Base-by-base conservation (phyloP, 2,113 vertebrate species). In the Brachypteracias leptosomus region DNA sequence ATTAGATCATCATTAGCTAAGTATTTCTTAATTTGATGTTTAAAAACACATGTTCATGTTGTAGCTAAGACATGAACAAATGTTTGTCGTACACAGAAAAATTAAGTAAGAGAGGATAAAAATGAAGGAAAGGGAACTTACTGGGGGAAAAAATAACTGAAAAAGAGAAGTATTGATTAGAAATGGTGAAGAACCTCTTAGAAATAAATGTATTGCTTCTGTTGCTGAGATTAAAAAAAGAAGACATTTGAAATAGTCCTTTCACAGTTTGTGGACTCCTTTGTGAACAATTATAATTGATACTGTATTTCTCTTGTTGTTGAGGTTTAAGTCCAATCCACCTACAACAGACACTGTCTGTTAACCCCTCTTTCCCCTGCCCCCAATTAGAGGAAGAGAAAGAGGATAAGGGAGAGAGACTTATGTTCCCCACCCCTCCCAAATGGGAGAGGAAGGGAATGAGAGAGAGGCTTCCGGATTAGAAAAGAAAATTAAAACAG, bases 121-220 rank as follows among this genome's bases (percentile, higher is more conserved):
- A 29, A 90, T 81, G 65, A 80, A 87, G 49, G 58, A 51, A 77
- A 85, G 46, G 38, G 38, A 83, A 51, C n/a, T 81, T 94, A 19
- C 24, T 70, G 10, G 8, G 26, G 8, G 26, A 61, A 85, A 96
- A 96, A 94, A 87, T 18, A 89, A 85, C 51, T 58, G 67, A 83
- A 93, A 96, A 74, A 95, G 65, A 95, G 18, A 87, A 95, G 36
- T 76, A 90, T 66, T 59, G 90, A 94, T 66, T 95, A 72, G 54
- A 97, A 96, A 86, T 76, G 40, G 35, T 89, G 28, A 67, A 68
- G 46, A 95, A 83, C 10, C 35, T 76, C 31, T 36, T 66, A 96
- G 92, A 98, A 95, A 59, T 47, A 52, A 77, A 55, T 54, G 10
- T 79, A 84, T 49, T 77, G 4, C 19, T 93, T 96, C 52, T 93